These are phyloP conservation scores for Pseudococcus jackbeardsleyi DNA, from an alignment of 2,888 invertebrate species.

Conservation along the genomic window DNA sequence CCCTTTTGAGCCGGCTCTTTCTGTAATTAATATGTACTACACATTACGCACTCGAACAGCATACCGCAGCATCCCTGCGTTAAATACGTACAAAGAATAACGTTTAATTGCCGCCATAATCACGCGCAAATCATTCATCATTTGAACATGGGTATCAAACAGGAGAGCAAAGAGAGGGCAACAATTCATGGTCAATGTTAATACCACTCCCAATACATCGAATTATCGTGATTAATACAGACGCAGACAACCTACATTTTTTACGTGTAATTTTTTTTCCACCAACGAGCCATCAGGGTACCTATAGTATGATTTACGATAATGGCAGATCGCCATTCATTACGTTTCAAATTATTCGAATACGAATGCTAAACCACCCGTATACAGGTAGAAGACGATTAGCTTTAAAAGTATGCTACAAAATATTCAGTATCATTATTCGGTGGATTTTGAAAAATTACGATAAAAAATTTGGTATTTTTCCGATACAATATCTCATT, in stretches of 20 bases:
- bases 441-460: no score
- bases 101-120: not conserved
- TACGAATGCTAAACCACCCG: no score
- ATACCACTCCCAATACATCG: not conserved
- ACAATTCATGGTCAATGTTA: conserved; percentile 5
- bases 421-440: no score
- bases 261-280: not conserved
- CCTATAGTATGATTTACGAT: not conserved
- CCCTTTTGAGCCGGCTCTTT: not conserved
- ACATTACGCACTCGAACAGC: not conserved
- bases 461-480: no score
- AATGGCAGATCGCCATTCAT: not conserved
- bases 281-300: not conserved
- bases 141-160: not conserved
- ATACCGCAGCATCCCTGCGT: not conserved
- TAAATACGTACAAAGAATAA: not conserved
- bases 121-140: not conserved
- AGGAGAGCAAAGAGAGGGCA: not conserved
- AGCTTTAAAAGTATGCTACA: no score
- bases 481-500: no score
- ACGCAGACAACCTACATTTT: not conserved
- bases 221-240: not conserved
- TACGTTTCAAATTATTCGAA: not conserved
- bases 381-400: no score
- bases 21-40: conserved; percentile 5